Base-by-base conservation (phyloP, 2,797 vertebrate genomes). In the Sebastes itinus region DNA sequence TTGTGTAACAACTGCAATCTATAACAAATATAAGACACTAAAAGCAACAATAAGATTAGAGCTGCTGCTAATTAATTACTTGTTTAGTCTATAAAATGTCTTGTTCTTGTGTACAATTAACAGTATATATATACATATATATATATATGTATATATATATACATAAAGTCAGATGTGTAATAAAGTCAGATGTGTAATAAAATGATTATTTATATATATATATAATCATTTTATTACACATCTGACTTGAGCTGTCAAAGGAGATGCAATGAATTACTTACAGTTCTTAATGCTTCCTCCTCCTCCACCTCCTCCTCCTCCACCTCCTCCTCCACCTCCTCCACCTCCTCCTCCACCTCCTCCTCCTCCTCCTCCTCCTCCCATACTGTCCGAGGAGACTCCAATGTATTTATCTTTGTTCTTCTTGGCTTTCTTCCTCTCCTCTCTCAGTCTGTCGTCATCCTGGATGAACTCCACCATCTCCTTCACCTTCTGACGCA, bases 391-490 rank as follows among this genome's bases (percentile, higher is more conserved):
- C 0, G 97, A 99, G 66, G 98, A 99, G 77, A 99, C 98, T 6
- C 98, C 98, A 38, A 99, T 96, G 68, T 99, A 99, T 95, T 99
- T 99, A 92, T 99, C 98, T 94, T 99, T 99, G 96, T 99, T 99
- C 94, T 98, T 99, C 96, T 99, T 99, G 18, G 98, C 98, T 91
- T 99, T 99, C 95, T 99, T 99, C 87, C 98, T 95, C 89, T 99
- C 98, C 81, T 99, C 98, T 84, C 98, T 96, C 69, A 99, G 95
- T 76, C 97, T 95, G 89, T 99, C 98, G 5, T 99, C 98, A 3
- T 99, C 98, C 89, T 99, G 98, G 79, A 98, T 96, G 82, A 99
- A 99, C 89, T 99, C 98, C 84, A 99, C 98, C 97, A 99, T 97
- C 92, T 99, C 98, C 90, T 99, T 99, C 71, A 99, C 98, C 86